These are phyloP conservation scores for Drosophila neonasuta DNA, from an alignment of 2,888 invertebrate genomes.

Conservation along the genomic window DNA sequence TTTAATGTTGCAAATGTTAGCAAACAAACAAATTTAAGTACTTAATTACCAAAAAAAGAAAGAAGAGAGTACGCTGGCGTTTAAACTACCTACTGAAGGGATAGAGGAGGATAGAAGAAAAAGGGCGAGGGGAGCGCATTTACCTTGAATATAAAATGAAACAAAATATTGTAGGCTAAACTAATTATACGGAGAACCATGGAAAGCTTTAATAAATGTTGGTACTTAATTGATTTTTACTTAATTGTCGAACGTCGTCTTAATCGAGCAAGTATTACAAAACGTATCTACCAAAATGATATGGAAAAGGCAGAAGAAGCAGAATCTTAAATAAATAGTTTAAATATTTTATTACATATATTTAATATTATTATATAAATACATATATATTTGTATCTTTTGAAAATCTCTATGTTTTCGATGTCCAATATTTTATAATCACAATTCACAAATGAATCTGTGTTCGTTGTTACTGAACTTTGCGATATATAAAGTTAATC, in stretches of 20 bases:
- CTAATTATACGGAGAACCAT: constrained; percentile 49
- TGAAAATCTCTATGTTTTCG: constrained; percentile 73
- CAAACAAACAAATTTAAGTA: constrained; percentile 6
- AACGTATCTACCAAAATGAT: constrained; percentile 17
- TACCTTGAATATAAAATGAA: constrained; percentile 20
- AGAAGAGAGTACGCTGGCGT: constrained; percentile 25
- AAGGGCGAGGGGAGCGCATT: constrained; percentile 32
- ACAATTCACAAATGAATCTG: constrained; percentile 64
- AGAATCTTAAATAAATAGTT: constrained; percentile 51
- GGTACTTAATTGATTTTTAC: constrained; percentile 60
- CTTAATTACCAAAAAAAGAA: constrained; percentile 20
- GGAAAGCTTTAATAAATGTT: constrained; percentile 68
- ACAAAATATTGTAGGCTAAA: constrained; percentile 36
- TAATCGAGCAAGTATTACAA: constrained; percentile 52
- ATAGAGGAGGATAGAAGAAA: neutral
- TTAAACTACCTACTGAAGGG: constrained; percentile 17
- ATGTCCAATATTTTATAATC: constrained; percentile 72
- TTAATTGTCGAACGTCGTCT: constrained; percentile 54
- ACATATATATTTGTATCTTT: constrained; percentile 66
- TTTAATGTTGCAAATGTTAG: constrained; percentile 44
- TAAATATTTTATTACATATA: constrained; percentile 62
- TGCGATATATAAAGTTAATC: constrained; percentile 44
- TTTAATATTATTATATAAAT: constrained; percentile 10
- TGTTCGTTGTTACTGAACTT: constrained; percentile 68
- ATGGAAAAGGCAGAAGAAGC: constrained; percentile 22